Evolutionary conservation across 1,140 invertebrate species (phyloP).

Genomic region (Xylocopa sonorina): DNA sequence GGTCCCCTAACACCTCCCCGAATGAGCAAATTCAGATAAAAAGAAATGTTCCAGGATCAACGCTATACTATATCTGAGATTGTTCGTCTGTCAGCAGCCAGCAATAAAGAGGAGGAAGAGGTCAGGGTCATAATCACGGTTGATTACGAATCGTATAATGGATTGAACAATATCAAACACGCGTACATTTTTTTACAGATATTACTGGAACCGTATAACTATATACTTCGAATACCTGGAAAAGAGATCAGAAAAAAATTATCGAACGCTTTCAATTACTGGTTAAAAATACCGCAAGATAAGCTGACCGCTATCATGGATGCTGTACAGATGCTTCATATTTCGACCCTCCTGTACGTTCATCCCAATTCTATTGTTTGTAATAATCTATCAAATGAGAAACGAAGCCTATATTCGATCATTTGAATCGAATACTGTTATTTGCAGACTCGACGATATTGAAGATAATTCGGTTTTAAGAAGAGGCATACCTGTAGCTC

Average conservation of each 20-base stretch:
- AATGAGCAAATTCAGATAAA: too few relatives aligned
- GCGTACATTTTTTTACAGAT: conserved; percentile 88
- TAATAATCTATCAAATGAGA: too few relatives aligned
- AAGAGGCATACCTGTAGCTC: conserved; percentile 96
- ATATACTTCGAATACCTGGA: conserved; percentile 94
- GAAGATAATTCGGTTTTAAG: conserved; percentile 97
- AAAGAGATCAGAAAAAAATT: conserved; percentile 94
- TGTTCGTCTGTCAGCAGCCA: too few relatives aligned
- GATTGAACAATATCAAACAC: too few relatives aligned
- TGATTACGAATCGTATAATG: too few relatives aligned
- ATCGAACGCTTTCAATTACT: conserved; percentile 96
- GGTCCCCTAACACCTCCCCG: too few relatives aligned
- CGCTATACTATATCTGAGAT: too few relatives aligned
- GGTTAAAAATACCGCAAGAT: conserved; percentile 94
- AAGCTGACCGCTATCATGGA: conserved; percentile 92
- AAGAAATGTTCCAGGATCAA: too few relatives aligned
- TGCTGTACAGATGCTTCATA: conserved; percentile 97
- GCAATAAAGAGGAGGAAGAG: conserved; percentile 84
- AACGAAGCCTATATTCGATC: too few relatives aligned
- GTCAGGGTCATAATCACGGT: conserved; percentile 78
- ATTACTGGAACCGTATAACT: conserved; percentile 92
- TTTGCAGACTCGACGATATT: conserved; percentile 96
- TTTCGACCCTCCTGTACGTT: conserved; percentile 96
- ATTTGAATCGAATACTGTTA: conserved; percentile 10
- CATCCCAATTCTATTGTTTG: not conserved